Base-by-base conservation (phyloP, 1,140 invertebrate genomes). In the Drosophila erecta region DNA sequence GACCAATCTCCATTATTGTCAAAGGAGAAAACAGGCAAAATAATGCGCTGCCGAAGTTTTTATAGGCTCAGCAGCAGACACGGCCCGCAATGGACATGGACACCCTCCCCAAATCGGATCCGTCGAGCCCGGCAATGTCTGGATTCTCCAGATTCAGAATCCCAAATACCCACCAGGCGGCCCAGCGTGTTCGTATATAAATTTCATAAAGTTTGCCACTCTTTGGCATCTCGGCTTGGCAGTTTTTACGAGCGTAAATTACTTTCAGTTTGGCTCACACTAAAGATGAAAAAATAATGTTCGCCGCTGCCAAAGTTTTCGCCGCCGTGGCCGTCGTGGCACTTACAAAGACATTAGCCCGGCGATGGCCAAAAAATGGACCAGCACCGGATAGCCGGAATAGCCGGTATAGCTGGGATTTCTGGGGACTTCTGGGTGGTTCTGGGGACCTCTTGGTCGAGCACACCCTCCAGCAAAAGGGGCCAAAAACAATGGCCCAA, bases 211-310 rank as follows among this genome's bases (percentile, higher is more conserved):
- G 85, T 87, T 87, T 89, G 83, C 60, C 50, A 33, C 59, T 78
- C 79, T 60, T 60, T 77, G 76, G 84, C 79, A 72, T 84, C 60
- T 77, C 75, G 74, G 78, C 67, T 79, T 75, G 85, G 80, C 85
- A 89, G 84, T 75, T 87, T 90, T 90, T 90, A 90, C 86, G 79
- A 90, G 87, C 87, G 87, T 90, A 90, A 90, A 90, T 90, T 90
- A 90, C 87, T 90, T 90, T 90, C 87, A 87, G 87, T 87, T 83
- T 87, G 87, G 80, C 76, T 74, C 79, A 64, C 79, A 87, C 87
- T 90, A 90, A 90, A 90, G 87, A 90, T 90, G 87, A 90, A 90
- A 90, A 90, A 90, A 90, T 90, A 87, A 90, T 90, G 87, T 90
- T 70, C 87, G 81, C 70, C 76, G 43, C 56, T 71, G 85, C 85